Evolutionary conservation across 30 jellyfish, hydroid and myxozoan species (phyloP), one percentile per base, ranked within the genome.

Genomic region (Morbakka virulenta): DNA sequence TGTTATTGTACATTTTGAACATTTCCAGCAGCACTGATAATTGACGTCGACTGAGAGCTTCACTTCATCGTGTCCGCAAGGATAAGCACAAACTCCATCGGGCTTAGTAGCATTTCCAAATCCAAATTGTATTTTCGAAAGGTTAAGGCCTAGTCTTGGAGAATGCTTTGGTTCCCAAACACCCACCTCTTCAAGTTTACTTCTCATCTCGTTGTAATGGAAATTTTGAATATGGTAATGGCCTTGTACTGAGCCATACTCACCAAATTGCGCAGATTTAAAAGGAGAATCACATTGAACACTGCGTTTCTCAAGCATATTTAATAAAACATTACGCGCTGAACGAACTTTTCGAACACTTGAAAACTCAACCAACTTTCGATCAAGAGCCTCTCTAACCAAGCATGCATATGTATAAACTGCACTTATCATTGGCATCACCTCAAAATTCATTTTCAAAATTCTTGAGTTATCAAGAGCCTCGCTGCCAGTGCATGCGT

Each of bases 31-130:
- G 70, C 93, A 81, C 28, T 62, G 9, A 6, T 9, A 17, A 41
- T 41, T 41, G 57, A 9, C 17, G 9, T 20, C 65, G 67, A 41
- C 35, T 0, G n/a, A 21, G 25, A 68, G 69, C 35, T 67, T 41
- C 1, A 78, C 52, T 32, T 76, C 82, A 0, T 91, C 94, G 11
- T 20, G 32, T 31, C 64, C 34, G 35, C 97, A 90, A 2, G 95
- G 89, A 31, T 28, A 50, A 3, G 95, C 64, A 66, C 97, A 90
- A 2, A 74, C 3, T 1, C 96, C 80, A 3, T 17, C 33, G 17
- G 57, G 57, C 17, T 6, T 41, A 9, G 13, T 17, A 41, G 57
- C 17, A 6, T 9, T 41, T 6, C 17, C 13, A 41, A 17, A 17
- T 6, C 57, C 57, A 41, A 41, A 41, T 17, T 17, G 57, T 41